Base-by-base conservation (phyloP, 64 coral and sea anemone genomes). In the Stichodactyla helianthus region DNA sequence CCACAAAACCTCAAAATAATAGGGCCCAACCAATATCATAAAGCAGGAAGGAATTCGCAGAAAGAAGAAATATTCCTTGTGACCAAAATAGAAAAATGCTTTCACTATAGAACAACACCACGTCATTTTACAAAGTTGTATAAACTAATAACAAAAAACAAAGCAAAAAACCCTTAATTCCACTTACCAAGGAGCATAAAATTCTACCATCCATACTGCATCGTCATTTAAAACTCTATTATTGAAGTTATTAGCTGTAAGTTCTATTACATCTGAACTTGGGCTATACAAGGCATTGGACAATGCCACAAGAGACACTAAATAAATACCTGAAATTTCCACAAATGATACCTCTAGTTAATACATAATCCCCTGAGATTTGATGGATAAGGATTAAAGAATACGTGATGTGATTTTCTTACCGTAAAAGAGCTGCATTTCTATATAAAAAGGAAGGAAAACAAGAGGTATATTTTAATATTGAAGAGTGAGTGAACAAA, bases 171-270 rank as follows among this genome's bases (percentile, higher is more conserved):
- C 7, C 68, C n/a, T 74, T 27, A 27, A 74, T 23, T 26, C 55
- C 44, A 92, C 93, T 83, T 91, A 99, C 97, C 97, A 99, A 77
- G 97, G 97, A 65, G 97, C 97, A 79, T 91, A 99, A 79, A 99
- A 99, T 88, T 99, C 97, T 71, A 99, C 85, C 63, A 99, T 81
- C 97, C 97, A 99, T 52, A 99, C 88, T 62, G 71, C 55, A 59
- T 99, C 97, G 86, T 92, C 93, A 74, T 95, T 79, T 70, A 99
- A 82, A 79, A 99, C 97, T 92, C 84, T 86, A 79, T 89, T 71
- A 53, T 88, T 94, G 83, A 99, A 99, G 89, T 99, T 99, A 86
- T 86, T 94, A 0, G 93, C 97, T 27, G 97, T 99, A 55, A 99
- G 83, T 86, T 95, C 90, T 55, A 99, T 86, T 20, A 99, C 97